Percentiles rank a stretch among this genome's conserved stretches.
These are phyloP conservation scores for Drepana falcataria DNA, from an alignment of 2,888 invertebrate species.

Conservation along the genomic window DNA sequence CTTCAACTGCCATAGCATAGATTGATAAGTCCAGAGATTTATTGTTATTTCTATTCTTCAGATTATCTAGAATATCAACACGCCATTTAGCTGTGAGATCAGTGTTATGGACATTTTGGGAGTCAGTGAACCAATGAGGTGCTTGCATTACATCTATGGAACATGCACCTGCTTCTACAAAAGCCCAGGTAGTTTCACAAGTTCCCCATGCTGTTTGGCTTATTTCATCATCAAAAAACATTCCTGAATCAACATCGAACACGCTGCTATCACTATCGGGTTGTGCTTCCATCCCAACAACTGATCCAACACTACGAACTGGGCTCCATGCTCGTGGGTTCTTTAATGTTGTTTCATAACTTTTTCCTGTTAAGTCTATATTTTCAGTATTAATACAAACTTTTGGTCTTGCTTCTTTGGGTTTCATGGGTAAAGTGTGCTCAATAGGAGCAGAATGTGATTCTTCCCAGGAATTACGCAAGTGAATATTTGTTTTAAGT, in stretches of 20 bases:
- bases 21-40: constrained; percentile 73
- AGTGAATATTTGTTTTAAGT: constrained; percentile 71
- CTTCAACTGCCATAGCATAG: constrained; percentile 89
- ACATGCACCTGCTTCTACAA: constrained; percentile 90
- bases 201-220: constrained; percentile 88
- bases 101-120: constrained; percentile 75
- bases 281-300: constrained; percentile 90
- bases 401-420: constrained; percentile 51
- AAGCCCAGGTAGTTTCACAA: constrained; percentile 89
- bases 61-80: constrained; percentile 82
- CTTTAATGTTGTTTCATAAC: constrained; percentile 85
- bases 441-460: constrained; percentile 87
- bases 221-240: constrained; percentile 88
- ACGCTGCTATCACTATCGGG: constrained; percentile 90
- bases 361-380: constrained; percentile 81
- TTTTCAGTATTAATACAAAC: constrained; percentile 54
- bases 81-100: constrained; percentile 88
- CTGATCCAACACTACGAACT: constrained; percentile 91
- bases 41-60: constrained; percentile 78
- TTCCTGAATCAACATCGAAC: constrained; percentile 88
- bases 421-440: constrained; percentile 81
- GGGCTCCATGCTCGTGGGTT: constrained; percentile 93
- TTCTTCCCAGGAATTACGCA: constrained; percentile 83
- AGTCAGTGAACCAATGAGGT: constrained; percentile 88
- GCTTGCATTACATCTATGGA: constrained; percentile 83